phyloP scores from a whole-genome alignment of 2,888 invertebrate species.

The Petrophora chlorosata region DNA sequence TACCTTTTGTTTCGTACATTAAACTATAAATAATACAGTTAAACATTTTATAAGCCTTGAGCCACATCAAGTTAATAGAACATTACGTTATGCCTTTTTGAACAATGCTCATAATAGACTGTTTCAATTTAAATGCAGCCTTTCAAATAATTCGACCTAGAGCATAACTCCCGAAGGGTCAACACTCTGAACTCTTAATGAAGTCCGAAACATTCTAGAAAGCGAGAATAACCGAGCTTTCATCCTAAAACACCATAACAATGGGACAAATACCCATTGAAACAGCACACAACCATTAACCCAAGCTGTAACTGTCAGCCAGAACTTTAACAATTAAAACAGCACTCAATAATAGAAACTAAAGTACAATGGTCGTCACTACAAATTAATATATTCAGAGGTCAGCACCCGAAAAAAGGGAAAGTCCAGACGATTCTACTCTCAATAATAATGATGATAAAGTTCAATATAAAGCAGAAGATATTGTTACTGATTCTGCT shows the following conservation, averaged over 20 bases:
- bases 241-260: constrained; percentile 66
- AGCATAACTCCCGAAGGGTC: constrained; percentile 42
- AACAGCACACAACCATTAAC: constrained; percentile 71
- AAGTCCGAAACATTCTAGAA: constrained; percentile 47
- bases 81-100: constrained; percentile 11
- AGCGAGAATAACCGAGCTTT: constrained; percentile 49
- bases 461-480: constrained; percentile 35
- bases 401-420: constrained; percentile 61
- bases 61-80: not conserved
- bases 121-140: constrained; percentile 20
- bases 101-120: constrained; percentile 11
- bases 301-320: constrained; percentile 69
- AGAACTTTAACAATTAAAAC: constrained; percentile 76
- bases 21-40: not conserved
- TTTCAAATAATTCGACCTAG: constrained; percentile 20
- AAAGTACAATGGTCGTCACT: constrained; percentile 66
- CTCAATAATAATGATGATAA: constrained; percentile 27
- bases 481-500: not conserved
- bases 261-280: constrained; percentile 69
- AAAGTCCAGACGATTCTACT: constrained; percentile 36
- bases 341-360: constrained; percentile 75
- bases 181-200: constrained; percentile 47
- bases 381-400: constrained; percentile 81
- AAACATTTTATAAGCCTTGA: not conserved
- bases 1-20: not conserved